phyloP scores from a whole-genome alignment of 2,113 vertebrate genomes.

The Potamarius usumacintae region DNA sequence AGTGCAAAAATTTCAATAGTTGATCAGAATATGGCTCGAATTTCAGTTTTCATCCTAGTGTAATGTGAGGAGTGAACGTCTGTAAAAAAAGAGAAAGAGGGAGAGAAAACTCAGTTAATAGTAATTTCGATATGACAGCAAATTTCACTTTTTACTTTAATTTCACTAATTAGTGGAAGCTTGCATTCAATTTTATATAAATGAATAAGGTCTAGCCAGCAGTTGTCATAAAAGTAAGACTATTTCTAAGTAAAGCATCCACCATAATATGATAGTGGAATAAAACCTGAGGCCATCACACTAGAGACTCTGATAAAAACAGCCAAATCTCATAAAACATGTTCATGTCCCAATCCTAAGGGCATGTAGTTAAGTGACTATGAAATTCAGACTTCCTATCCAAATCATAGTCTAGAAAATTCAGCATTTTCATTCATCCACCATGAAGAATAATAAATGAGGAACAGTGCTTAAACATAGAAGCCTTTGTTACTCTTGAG shows the following conservation, averaged over 20 bases:
- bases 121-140: background rate
- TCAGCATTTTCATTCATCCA: slow-evolving; percentile 9
- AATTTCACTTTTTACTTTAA: background rate
- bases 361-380: background rate
- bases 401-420: background rate
- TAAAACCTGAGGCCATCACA: background rate
- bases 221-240: background rate
- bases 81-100: background rate
- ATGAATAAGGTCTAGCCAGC: background rate
- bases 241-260: background rate
- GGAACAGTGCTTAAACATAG: background rate
- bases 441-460: slow-evolving; percentile 27
- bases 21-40: background rate
- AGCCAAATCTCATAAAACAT: background rate
- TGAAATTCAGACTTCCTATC: slow-evolving; percentile 10
- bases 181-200: background rate
- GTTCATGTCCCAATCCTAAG: background rate
- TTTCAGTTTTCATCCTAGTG: background rate
- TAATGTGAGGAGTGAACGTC: background rate
- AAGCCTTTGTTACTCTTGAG: background rate
- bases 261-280: background rate
- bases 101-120: background rate
- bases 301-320: background rate
- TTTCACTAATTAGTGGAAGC: background rate
- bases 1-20: background rate